phyloP scores from a whole-genome alignment of 1,140 invertebrate species.

The Laupala kohalensis region DNA sequence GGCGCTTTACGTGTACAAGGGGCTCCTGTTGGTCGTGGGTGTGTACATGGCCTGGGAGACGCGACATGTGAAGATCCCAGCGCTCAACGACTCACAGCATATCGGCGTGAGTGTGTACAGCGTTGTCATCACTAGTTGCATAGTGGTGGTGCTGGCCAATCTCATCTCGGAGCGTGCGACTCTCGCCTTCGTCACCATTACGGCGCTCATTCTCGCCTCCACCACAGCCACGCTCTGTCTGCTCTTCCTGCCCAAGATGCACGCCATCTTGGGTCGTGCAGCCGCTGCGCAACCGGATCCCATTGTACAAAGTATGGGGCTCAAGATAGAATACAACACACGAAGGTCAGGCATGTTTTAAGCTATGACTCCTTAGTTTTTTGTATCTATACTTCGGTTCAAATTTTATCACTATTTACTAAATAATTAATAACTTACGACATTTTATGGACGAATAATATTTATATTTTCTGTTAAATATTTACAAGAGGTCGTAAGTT shows the following conservation, averaged over 20 bases:
- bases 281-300: constrained; percentile 54
- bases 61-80: constrained; percentile 89
- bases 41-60: constrained; percentile 98
- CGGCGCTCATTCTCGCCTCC: constrained; percentile 66
- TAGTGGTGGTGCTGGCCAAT: constrained; percentile 73
- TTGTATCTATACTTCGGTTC: too few species aligned
- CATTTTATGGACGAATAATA: too few species aligned
- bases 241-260: constrained; percentile 73
- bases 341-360: constrained; percentile 43
- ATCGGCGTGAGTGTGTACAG: constrained; percentile 88
- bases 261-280: constrained; percentile 38
- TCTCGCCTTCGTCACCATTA: constrained; percentile 68
- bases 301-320: constrained; percentile 72
- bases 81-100: constrained; percentile 93
- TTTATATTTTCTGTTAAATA: too few species aligned
- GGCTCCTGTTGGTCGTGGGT: constrained; percentile 70
- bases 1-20: constrained; percentile 80
- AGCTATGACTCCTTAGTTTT: too few species aligned
- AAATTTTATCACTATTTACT: too few species aligned
- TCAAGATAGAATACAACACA: constrained; percentile 79
- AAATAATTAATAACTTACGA: too few species aligned
- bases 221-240: constrained; percentile 76
- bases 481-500: too few species aligned
- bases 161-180: constrained; percentile 73
- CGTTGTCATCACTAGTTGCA: constrained; percentile 73